Conservation (phyloP, 2,797 vertebrate genomes). For the Gila robusta region DNA sequence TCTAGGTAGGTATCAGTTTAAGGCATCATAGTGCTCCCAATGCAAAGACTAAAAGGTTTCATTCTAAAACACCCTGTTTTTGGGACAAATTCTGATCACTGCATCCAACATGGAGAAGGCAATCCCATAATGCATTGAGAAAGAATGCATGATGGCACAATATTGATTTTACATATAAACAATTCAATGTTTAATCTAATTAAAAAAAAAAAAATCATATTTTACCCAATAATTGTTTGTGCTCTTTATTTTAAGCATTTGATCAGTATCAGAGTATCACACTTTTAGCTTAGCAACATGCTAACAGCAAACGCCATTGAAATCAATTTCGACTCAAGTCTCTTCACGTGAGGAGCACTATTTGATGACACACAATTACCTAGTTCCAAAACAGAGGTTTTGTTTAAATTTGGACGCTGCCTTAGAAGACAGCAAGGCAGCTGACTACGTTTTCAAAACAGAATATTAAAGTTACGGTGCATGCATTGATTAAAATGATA, state of each 20-base stretch:
- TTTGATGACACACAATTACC: not conserved
- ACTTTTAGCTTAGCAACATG: not conserved
- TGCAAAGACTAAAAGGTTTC: too few species aligned
- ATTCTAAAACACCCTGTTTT: not conserved
- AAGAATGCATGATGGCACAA: not conserved
- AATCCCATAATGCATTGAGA: not conserved
- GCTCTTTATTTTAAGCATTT: not conserved
- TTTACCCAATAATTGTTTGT: not conserved
- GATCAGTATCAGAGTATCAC: too few species aligned
- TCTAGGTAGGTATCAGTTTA: not conserved
- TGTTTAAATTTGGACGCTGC: not conserved
- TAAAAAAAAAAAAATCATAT: not conserved
- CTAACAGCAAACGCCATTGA: not conserved
- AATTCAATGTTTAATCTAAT: not conserved
- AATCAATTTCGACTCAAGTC: not conserved
- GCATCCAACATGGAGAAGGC: not conserved
- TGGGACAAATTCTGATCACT: not conserved
- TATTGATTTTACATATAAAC: not conserved
- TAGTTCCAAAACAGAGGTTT: not conserved
- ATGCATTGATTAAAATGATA: not conserved
- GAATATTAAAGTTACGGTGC: not conserved
- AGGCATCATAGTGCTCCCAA: not conserved
- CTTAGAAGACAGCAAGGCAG: not conserved
- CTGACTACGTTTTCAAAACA: conserved; percentile 6
- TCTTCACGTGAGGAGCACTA: not conserved